Evolutionary conservation across 30 jellyfish, hydroid and myxozoan genomes (phyloP).

Genomic region (Turritopsis rubra): DNA sequence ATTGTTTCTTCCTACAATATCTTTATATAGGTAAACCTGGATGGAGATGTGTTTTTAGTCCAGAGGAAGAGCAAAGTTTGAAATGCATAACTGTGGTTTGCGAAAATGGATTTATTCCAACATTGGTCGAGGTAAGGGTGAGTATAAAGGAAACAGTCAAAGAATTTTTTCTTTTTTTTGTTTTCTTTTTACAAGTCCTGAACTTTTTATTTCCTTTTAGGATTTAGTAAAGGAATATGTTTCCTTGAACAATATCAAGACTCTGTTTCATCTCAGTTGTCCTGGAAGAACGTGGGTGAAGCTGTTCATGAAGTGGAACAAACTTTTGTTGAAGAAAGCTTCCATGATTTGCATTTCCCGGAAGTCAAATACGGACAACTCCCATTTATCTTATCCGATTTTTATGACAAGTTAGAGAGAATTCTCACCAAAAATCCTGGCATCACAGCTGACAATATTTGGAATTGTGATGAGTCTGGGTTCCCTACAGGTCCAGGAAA

Average conservation of each 20-base stretch:
- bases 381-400: slow-evolving; percentile 1
- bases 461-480: slow-evolving; percentile 23
- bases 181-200: neutral
- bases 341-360: slow-evolving; percentile 19
- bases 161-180: neutral
- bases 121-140: neutral
- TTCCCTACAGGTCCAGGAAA: slow-evolving; percentile 6
- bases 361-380: slow-evolving; percentile 18
- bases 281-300: slow-evolving; percentile 9
- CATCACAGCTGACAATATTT: slow-evolving; percentile 2
- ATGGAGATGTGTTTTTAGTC: neutral
- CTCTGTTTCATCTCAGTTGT: neutral
- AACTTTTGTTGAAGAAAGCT: slow-evolving; percentile 8
- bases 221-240: neutral
- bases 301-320: neutral
- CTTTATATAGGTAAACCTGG: too few species aligned
- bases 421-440: slow-evolving; percentile 2
- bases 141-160: neutral
- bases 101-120: slow-evolving; percentile 1
- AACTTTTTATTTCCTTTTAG: neutral
- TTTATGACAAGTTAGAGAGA: slow-evolving; percentile 5
- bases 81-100: neutral
- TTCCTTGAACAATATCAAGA: neutral
- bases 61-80: neutral
- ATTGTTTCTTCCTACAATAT: too few species aligned